Base-by-base conservation (phyloP, 2,888 invertebrate genomes). In the Ennomos fuscantarius region DNA sequence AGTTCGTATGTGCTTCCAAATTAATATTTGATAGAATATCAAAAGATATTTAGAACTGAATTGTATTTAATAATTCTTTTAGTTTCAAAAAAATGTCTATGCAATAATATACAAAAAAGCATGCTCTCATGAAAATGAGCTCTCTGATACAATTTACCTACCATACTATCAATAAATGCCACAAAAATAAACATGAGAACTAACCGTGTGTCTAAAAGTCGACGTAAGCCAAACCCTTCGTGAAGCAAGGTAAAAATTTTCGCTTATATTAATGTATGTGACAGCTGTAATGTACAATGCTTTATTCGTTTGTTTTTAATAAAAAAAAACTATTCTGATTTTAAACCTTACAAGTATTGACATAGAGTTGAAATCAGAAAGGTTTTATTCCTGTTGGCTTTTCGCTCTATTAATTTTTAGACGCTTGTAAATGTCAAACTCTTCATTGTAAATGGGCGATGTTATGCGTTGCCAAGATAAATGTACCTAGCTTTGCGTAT, bases 211-310 rank as follows among this genome's bases (percentile, higher is more conserved):
- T 33, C 8, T 43, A 41, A 9, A 13, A 31, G 9, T n/a, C 15
- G 34, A 6, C 10, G 8, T 6, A 9, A 40, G 33, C 48, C n/a
- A 37, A 59, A 54, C 53, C 85, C 87, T 86, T 87, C 84, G 64
- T 70, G 74, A 73, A 70, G 75, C 86, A 87, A 88, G 88, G 89
- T 88, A 83, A 69, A 52, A 44, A 24, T 67, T 75, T 72, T 71
- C 65, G 76, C 75, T 74, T 73, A 44, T 35, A 43, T 44, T 49
- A 69, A 68, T 78, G 71, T 75, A 72, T 66, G 72, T 81, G 73
- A 74, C 75, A 76, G 81, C 82, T 86, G 68, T 72, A 57, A 61
- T 81, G 73, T 79, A 72, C 73, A 66, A 72, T 57, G 85, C 84
- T 84, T 83, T 78, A 61, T 68, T 53, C 72, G 66, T 73, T 56